Evolutionary conservation across 1,140 invertebrate genomes (phyloP), one percentile per base, ranked within the genome.

Genomic region (Drosophila tristis): DNA sequence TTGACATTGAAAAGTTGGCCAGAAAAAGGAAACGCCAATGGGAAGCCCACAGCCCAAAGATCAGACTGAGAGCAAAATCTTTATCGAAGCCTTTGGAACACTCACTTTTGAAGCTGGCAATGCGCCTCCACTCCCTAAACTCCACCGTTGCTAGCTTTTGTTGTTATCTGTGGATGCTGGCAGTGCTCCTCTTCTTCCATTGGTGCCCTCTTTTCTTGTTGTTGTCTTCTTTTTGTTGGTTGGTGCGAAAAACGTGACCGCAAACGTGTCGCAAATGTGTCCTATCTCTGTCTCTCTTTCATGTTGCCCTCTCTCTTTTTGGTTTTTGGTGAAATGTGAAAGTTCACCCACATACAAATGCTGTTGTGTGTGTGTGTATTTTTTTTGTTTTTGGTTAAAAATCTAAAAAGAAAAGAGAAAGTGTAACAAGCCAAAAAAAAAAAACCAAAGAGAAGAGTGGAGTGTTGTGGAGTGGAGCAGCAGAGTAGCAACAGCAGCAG

Each of bases 1-100:
- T 87, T 87, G 84, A 82, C 82, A 87, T 87, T 87, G 82, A 86
- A 86, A 87, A 87, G 75, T 86, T 87, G 84, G 71, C 64, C 78
- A 87, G 54, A 7, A 31, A 29, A 7, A 7, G 6, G 26, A 7
- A 29, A 29, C 26, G 2, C 5, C 26, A 6, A 29, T 25, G 23
- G 23, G 23, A 25, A 29, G 4, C 11, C 11, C 31, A 3, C 31
- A 8, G n/a, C n/a, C 31, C 8, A 35, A 35, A 11, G 31, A 9
- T 7, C 5, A 29, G 16, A 2, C 26, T 7, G 26, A 7, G 15
- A 16, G n/a, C 11, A n/a, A 25, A 9, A 9, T 20, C 20, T 2
- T 20, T 20, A 20, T 20, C 20, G 20, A 20, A 20, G 20, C 20
- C 2, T 20, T 20, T 20, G 20, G 20, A 20, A 9, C 2, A 39